Evolutionary conservation across 2,888 invertebrate species (phyloP), one percentile per base, ranked within the genome.

Genomic region (Tenthredo livida): DNA sequence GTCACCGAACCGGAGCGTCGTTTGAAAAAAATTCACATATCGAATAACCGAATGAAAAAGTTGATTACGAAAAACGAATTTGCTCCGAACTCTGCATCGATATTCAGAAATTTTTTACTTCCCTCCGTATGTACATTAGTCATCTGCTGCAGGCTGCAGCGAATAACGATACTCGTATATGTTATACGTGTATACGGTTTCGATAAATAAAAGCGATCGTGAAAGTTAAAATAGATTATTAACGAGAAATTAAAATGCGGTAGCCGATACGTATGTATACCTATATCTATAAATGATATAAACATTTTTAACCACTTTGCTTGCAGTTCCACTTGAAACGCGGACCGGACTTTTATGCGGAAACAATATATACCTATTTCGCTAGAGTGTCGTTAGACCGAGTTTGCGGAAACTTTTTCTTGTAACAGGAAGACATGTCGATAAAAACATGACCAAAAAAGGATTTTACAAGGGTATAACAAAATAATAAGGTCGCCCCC

Each of bases 1-100:
- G 77, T 77, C 47, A 17, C 33, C 61, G 37, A 61, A 61, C 40
- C 40, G 80, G 6, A 80, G 72, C 15, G 9, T 15, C 61, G 61
- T 80, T 80, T 61, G 61, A 61, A 80, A 80, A 80, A 80, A 80
- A n/a, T 80, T 58, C 58, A 80, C 80, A 10, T 61, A 21, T 61
- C 80, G 80, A 50, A 40, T 80, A 40, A 61, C 25, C 61, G 80
- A 61, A 29, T 40, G 21, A 80, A 80, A 80, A 80, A 80, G 25
- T 61, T 58, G 80, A 80, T 80, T 61, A 61, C 40, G 37, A 80
- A 61, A 61, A 61, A 80, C 58, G 58, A 61, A 61, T n/a, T 61
- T 80, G 12, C 40, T 61, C 33, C 25, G 29, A 40, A 15, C 80
- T 61, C 61, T n/a, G 29, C 21, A 33, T 50, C 61, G 37, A 61